A percentile compares a stretch with the other conserved stretches of the same genome.
Evolutionary conservation across 2,113 vertebrate genomes (phyloP).

Genomic region (Ameiurus melas): DNA sequence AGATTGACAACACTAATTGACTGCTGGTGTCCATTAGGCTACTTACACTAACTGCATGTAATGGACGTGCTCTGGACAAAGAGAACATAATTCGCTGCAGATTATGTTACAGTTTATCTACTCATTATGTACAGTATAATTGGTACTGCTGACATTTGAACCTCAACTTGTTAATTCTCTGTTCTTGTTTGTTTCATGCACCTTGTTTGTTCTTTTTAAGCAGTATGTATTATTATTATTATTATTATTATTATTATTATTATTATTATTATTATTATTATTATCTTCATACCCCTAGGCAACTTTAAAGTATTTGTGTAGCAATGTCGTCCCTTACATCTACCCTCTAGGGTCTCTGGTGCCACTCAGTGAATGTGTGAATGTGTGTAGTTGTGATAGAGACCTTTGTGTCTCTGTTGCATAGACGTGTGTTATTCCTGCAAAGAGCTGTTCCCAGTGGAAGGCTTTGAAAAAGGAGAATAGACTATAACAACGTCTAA

Average conservation of each 20-base stretch:
- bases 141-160: not conserved
- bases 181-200: not conserved
- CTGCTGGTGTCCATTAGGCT: not conserved
- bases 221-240: not conserved
- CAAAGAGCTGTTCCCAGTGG: constrained; percentile 26
- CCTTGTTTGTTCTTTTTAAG: constrained; percentile 16
- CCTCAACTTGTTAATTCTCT: not conserved
- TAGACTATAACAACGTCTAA: not conserved
- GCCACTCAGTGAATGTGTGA: constrained; percentile 13
- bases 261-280: not conserved
- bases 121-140: not conserved
- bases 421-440: constrained; percentile 31
- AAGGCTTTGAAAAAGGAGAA: not conserved
- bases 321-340: constrained; percentile 19
- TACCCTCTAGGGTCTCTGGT: constrained; percentile 25
- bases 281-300: constrained; percentile 23
- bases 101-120: not conserved
- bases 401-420: constrained; percentile 31
- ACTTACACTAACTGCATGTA: not conserved
- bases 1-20: not conserved
- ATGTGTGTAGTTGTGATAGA: constrained; percentile 4
- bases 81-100: not conserved
- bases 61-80: not conserved
- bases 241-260: not conserved
- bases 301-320: constrained; percentile 36